Evolutionary conservation across 2,113 vertebrate genomes (phyloP).

Genomic region (Trematomus loennbergii): DNA sequence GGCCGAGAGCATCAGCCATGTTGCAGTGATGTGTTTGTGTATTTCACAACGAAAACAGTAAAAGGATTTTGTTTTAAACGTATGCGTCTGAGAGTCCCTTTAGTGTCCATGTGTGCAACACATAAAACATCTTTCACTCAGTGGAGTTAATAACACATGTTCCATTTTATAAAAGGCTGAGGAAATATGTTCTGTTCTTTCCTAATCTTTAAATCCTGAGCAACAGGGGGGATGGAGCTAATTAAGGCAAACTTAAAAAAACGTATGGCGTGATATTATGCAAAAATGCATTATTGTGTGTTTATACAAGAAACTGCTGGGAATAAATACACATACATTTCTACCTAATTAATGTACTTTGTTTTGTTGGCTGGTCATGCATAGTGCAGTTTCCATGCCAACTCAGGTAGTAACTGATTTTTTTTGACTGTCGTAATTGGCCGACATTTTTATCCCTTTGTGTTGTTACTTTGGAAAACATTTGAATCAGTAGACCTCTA

Average conservation of each 20-base stretch:
- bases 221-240: neutral
- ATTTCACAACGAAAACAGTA: too few species aligned
- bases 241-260: neutral
- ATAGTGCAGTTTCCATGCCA: slow-evolving; percentile 20
- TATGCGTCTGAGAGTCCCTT: too few species aligned
- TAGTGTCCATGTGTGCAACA: too few species aligned
- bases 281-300: neutral
- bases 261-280: neutral
- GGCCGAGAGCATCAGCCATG: too few species aligned
- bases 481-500: neutral
- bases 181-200: slow-evolving; percentile 3
- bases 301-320: neutral
- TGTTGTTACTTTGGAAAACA: neutral
- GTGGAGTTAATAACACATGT: neutral
- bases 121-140: neutral
- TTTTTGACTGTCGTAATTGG: neutral
- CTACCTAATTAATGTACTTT: neutral
- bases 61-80: too few species aligned
- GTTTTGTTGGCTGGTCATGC: neutral
- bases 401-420: slow-evolving; percentile 10
- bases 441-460: neutral
- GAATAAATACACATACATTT: neutral
- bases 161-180: neutral
- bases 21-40: too few species aligned
- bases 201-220: neutral